Base-by-base conservation (phyloP, 2,888 invertebrate species). In the Hyles lineata region DNA sequence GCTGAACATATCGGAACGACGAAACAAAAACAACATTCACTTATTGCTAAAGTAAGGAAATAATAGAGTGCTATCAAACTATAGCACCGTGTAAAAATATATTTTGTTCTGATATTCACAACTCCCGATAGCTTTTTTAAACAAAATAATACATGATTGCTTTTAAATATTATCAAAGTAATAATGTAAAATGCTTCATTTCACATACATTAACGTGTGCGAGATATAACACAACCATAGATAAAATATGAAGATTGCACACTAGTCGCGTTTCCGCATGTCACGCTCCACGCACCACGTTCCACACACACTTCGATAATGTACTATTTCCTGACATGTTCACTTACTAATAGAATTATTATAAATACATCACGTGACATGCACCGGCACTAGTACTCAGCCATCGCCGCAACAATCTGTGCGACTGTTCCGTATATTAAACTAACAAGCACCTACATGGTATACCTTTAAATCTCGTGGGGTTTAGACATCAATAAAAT, bases 201-300 rank as follows among this genome's bases (percentile, higher is more conserved):
- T 67, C 67, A 50, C 67, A 67, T 67, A 67, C 55, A 79, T 80
- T 77, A 81, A 83, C 82, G 87, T 88, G 89, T 86, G 89, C 85
- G 83, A 76, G 74, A 78, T 84, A 82, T 80, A 89, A 89, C 90
- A 92, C 92, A 91, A 92, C 90, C 89, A 80, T 87, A 81, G 85
- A 85, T 88, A 87, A 87, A 88, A 87, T 87, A 77, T 67, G 87
- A 80, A 90, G 89, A 93, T 93, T 93, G 93, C 93, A 93, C 93
- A 90, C 87, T 87, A 86, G 76, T 83, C 23, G 67, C 67, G 67
- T 50, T 50, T 67, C 67, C 67, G 67, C 67, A 23, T 32, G 77
- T 15, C 79, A 82, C 81, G 82, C 73, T 79, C 81, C 78, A 76
- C 59, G 67, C 70, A 70, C 69, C 58, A 29, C n/a, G 32, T 15